phyloP scores from a whole-genome alignment of 2,888 invertebrate genomes.

The Cyclophora albipunctata region DNA sequence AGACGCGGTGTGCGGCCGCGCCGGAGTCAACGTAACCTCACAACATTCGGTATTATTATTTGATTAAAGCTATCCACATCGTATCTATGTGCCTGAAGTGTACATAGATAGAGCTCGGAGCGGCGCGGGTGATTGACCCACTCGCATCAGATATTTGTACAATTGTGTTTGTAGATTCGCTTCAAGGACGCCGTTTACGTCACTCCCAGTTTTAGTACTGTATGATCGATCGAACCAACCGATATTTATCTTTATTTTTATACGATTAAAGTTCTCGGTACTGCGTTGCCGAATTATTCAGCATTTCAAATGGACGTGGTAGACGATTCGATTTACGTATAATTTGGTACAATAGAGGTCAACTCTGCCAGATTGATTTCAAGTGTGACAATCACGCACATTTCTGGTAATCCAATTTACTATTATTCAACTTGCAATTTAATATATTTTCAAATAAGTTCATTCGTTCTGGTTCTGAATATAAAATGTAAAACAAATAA shows the following conservation, averaged over 20 bases:
- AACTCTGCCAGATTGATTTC: constrained; percentile 32
- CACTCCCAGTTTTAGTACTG: constrained; percentile 38
- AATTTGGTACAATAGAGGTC: constrained; percentile 28
- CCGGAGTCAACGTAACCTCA: constrained; percentile 25
- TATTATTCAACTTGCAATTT: too few relatives aligned
- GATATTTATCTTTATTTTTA: constrained; percentile 34
- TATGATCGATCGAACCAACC: constrained; percentile 23
- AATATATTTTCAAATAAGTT: too few relatives aligned
- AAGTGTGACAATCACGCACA: too few relatives aligned
- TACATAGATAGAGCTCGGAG: constrained; percentile 1
- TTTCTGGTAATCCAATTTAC: too few relatives aligned
- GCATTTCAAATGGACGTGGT: constrained; percentile 9
- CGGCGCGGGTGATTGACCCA: constrained; percentile 56
- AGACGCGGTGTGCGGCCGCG: constrained; percentile 9
- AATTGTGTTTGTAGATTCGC: constrained; percentile 62
- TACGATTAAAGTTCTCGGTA: constrained; percentile 23
- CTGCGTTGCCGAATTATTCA: constrained; percentile 1
- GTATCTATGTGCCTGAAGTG: constrained; percentile 9
- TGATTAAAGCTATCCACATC: constrained; percentile 15
- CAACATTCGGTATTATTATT: constrained; percentile 20
- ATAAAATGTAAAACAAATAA: too few relatives aligned
- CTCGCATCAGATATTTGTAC: constrained; percentile 55
- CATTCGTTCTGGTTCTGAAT: constrained; percentile 6
- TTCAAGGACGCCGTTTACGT: constrained; percentile 67
- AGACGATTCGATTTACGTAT: constrained; percentile 11